Conservation (phyloP, 2,888 invertebrate genomes). For the Parnassius orleans region DNA sequence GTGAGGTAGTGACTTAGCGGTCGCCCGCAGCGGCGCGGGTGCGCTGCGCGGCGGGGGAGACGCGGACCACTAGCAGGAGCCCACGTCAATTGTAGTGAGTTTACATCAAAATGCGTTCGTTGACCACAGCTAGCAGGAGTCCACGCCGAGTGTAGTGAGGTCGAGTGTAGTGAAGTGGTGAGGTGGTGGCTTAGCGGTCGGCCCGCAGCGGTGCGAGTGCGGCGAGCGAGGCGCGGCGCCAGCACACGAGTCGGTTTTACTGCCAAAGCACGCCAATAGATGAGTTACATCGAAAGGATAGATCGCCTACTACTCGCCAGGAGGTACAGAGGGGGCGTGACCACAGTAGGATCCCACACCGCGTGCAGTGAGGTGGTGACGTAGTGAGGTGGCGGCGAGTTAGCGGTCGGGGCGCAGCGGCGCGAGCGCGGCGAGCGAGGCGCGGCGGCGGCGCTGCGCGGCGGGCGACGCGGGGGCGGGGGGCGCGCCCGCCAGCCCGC, state of each 20-base stretch:
- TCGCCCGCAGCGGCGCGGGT: no score
- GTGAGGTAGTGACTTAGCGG: no score
- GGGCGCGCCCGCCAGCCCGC: conserved; percentile 40
- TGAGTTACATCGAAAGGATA: no score
- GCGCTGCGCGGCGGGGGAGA: no score
- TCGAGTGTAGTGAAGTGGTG: background rate
- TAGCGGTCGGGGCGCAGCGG: conserved; percentile 57
- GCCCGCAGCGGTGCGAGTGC: conserved; percentile 64
- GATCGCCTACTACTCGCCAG: no score
- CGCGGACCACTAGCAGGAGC: no score
- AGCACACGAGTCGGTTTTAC: conserved; percentile 40
- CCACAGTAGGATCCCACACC: background rate
- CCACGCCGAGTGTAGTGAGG: background rate
- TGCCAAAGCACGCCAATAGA: no score
- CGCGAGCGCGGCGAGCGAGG: conserved; percentile 71
- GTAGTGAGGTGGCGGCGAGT: background rate
- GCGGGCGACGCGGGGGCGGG: conserved; percentile 57
- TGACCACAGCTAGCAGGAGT: background rate
- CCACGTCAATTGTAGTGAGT: no score
- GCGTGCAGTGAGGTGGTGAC: background rate
- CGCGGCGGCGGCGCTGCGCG: conserved; percentile 75
- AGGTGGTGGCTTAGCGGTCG: conserved; percentile 39
- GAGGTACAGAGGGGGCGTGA: background rate
- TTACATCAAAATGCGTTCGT: no score
- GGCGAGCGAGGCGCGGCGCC: conserved; percentile 74